These are phyloP conservation scores for Ranitomeya variabilis DNA, from an alignment of 2,113 vertebrate genomes.

Conservation along the genomic window DNA sequence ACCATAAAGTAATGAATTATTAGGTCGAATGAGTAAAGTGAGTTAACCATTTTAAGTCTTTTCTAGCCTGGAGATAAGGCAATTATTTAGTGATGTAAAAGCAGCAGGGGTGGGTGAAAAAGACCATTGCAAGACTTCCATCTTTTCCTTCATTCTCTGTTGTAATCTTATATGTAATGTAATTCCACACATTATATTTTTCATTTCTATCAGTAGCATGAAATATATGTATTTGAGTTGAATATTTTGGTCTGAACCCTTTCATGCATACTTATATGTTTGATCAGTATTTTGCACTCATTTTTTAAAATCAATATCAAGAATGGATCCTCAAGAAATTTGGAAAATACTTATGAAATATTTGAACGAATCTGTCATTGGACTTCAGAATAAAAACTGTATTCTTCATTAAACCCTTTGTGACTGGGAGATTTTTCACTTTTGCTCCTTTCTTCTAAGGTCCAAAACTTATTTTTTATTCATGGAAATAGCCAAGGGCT, in stretches of 20 bases:
- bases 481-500: too few relatives aligned
- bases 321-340: too few relatives aligned
- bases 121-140: not conserved
- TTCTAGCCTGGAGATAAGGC: conserved; percentile 55
- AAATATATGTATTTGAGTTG: not conserved
- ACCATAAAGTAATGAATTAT: conserved; percentile 55
- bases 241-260: not conserved
- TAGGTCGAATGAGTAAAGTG: conserved; percentile 55
- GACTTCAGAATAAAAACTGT: too few relatives aligned
- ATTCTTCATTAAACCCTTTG: too few relatives aligned
- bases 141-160: not conserved
- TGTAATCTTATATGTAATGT: not conserved
- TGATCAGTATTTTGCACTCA: not conserved
- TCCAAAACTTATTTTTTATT: too few relatives aligned
- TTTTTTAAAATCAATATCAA: not conserved
- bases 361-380: too few relatives aligned
- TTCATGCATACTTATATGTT: not conserved
- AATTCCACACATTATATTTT: not conserved
- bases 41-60: conserved; percentile 54
- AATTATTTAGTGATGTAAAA: conserved; percentile 56
- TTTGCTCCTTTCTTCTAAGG: too few relatives aligned
- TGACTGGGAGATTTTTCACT: too few relatives aligned
- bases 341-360: too few relatives aligned
- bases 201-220: not conserved
- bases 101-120: conserved; percentile 31